Base-by-base conservation (phyloP, 2,888 invertebrate genomes). In the Metellina segmentata region DNA sequence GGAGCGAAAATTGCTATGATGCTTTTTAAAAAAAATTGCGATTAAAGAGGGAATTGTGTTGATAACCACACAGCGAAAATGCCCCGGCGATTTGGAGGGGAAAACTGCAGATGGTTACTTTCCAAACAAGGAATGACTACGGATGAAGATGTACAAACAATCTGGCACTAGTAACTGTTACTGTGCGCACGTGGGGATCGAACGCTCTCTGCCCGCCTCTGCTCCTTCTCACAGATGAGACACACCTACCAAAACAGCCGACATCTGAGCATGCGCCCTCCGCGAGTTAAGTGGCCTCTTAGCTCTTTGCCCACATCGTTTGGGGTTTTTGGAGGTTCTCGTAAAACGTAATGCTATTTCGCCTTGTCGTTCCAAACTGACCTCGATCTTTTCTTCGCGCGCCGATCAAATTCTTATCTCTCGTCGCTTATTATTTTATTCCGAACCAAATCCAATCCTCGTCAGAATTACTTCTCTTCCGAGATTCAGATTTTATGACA, bases 211-310 rank as follows among this genome's bases (percentile, higher is more conserved):
- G n/a, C 77, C 9, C 51, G 9, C 48, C 48, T 7, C 48, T 51
- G 77, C 72, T 53, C 16, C 49, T n/a, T 34, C 34, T 34, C 34
- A 34, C 34, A 34, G 34, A 34, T 34, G 82, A 90, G 91, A 91
- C 91, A 91, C 91, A 91, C 91, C 91, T 91, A 91, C 91, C 90
- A 77, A 91, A 91, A 81, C 90, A 91, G 91, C 87, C 91, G 87
- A 87, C 83, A 61, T 79, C 69, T 75, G 87, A 48, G 82, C 91
- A 87, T 87, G 91, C 91, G 91, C 91, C n/a, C n/a, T 71, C 13
- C 72, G 6, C 52, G 7, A 52, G 52, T 52, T 16, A 75, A 75
- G 75, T 75, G 75, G 75, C 61, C 78, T 49, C 52, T 79, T 19
- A 53, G 49, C 20, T 53, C n/a, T 87, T 81, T 72, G 16, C 61